Base-by-base conservation (phyloP, 2,797 vertebrate genomes). In the Lacerta bilineata region DNA sequence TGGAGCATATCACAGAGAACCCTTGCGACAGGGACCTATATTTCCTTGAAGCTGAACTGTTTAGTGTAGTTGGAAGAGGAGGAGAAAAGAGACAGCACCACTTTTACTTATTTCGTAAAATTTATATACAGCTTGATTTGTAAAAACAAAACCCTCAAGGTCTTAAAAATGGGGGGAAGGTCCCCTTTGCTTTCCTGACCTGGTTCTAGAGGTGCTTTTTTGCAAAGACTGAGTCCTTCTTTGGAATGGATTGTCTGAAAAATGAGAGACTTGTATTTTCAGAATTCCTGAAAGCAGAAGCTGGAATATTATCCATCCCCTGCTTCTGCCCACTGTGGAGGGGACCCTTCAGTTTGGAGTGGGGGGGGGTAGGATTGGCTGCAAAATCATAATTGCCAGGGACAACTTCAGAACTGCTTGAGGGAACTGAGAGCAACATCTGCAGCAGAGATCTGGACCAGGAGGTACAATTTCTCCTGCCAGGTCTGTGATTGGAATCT, bases 401-500 rank as follows among this genome's bases (percentile, higher is more conserved):
- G 43, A 10, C 23, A 3, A 29, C 71, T 61, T 36, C 20, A 25
- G 69, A 59, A 8, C 13, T 5, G 39, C 13, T 8, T 20, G 27
- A 27, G 1, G 17, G 29, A 23, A 15, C 39, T 23, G 8, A 27
- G 29, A 71, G 27, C 25, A 10, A 1, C 10, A 11, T 64, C 8
- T 2, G 29, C 7, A 1, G 29, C 41, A 33, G 27, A 17, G 5
- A 13, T 2, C 11, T 11, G 25, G 13, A 10, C 3, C 13, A 13
- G n/a, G 36, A 25, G 8, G 23, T 18, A 36, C 33, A 25, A 3
- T 10, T n/a, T 61, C 15, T 64, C 36, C 13, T 2, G 1, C 20
- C n/a, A 0, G 39, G 25, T 6, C 39, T 18, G 3, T 9, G 15
- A 33, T 0, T 0, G 27, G 7, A 33, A 6, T 50, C 50, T 55